phyloP scores from a whole-genome alignment of 2,113 vertebrate genomes.

The Smithornis capensis region DNA sequence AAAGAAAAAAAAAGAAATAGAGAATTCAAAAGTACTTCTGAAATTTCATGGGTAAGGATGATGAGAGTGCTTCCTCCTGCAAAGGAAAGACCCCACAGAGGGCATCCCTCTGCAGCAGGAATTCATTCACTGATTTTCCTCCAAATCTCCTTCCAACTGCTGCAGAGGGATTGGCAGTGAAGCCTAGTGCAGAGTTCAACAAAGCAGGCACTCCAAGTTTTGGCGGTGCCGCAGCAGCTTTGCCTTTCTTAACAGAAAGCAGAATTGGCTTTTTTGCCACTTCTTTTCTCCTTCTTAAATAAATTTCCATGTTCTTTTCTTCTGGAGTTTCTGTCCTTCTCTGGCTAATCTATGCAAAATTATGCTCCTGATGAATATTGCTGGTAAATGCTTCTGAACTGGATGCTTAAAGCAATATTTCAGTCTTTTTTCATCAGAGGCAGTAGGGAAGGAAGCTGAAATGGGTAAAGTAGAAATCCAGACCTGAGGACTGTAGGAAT shows the following conservation, averaged over 20 bases:
- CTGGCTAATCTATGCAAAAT: background rate
- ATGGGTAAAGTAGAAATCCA: background rate
- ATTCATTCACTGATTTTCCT: background rate
- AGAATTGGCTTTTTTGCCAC: background rate
- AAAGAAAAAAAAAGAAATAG: background rate
- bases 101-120: background rate
- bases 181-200: background rate
- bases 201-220: background rate
- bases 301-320: background rate
- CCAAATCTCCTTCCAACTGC: background rate
- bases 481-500: background rate
- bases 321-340: background rate
- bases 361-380: background rate
- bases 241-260: background rate
- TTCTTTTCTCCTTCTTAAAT: background rate
- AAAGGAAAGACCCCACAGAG: background rate
- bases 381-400: background rate
- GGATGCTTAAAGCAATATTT: background rate
- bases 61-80: background rate
- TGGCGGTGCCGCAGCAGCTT: background rate
- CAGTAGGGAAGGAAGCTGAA: background rate
- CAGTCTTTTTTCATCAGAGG: background rate
- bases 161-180: background rate
- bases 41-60: background rate
- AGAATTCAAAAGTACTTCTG: background rate